A percentile compares a stretch with the other conserved stretches of the same genome.
phyloP scores from a whole-genome alignment of 2,797 vertebrate species.

The Enteromius argenteus region DNA sequence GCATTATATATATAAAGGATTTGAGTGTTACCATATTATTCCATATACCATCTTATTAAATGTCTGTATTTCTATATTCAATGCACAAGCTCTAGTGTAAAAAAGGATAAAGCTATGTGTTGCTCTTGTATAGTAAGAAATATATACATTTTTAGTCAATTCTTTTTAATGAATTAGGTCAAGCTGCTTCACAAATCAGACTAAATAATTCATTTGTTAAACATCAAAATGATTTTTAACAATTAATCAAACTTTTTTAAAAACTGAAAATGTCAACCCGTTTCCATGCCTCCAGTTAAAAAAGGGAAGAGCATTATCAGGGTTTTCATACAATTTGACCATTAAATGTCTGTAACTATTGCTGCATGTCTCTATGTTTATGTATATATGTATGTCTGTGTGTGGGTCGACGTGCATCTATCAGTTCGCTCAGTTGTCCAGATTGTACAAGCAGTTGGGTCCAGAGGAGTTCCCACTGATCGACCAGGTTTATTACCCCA shows the following conservation, averaged over 20 bases:
- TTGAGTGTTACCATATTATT: not conserved
- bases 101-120: not conserved
- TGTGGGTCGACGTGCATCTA: conserved; percentile 42
- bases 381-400: conserved; percentile 5
- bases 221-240: not conserved
- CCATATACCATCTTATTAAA: not conserved
- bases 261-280: not conserved
- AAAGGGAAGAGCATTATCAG: not conserved
- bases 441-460: conserved; percentile 86
- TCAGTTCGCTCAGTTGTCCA: conserved; percentile 91
- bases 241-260: not conserved
- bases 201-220: not conserved
- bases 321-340: not conserved
- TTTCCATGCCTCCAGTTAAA: not conserved
- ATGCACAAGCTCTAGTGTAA: not conserved
- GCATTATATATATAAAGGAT: not conserved
- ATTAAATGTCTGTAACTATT: not conserved
- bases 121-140: not conserved
- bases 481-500: conserved; percentile 93
- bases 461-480: conserved; percentile 91
- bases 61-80: not conserved
- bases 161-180: not conserved
- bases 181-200: not conserved
- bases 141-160: not conserved
- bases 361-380: conserved; percentile 27